Evolutionary conservation across 2,888 invertebrate species (phyloP).

Genomic region (Slavum lentiscoides): DNA sequence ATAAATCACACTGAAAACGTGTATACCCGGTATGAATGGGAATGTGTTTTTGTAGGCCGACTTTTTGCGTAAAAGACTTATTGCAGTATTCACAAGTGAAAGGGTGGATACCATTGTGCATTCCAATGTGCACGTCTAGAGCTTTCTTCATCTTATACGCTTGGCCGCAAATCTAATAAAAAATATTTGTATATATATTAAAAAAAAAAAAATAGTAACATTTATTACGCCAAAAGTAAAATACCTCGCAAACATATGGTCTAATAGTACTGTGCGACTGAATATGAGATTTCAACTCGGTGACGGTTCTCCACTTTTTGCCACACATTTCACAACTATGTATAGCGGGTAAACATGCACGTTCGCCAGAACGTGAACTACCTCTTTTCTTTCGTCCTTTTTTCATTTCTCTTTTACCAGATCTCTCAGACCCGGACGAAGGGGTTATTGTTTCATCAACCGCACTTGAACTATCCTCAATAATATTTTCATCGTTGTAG

Average conservation of each 20-base stretch:
- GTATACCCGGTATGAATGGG: conserved; percentile 55
- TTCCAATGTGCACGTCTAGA: conserved; percentile 55
- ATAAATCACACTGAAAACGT: conserved; percentile 56
- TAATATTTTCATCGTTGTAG: conserved; percentile 34
- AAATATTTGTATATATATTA: not conserved
- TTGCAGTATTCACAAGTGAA: conserved; percentile 55
- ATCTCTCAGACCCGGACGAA: conserved; percentile 46
- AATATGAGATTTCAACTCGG: conserved; percentile 55
- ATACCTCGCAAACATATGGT: conserved; percentile 55
- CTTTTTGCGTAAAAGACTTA: conserved; percentile 56
- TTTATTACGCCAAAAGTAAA: not conserved
- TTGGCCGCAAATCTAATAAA: conserved; percentile 54
- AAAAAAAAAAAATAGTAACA: not conserved
- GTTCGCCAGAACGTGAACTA: conserved; percentile 52
- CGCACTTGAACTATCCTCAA: conserved; percentile 42
- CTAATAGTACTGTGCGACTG: conserved; percentile 55
- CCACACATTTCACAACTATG: conserved; percentile 54
- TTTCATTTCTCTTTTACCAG: conserved; percentile 47
- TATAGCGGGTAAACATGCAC: conserved; percentile 55
- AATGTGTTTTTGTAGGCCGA: conserved; percentile 55
- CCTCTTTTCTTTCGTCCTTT: conserved; percentile 48
- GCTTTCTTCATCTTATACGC: conserved; percentile 56
- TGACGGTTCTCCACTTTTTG: conserved; percentile 55
- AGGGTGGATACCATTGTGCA: conserved; percentile 56
- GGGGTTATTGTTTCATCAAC: conserved; percentile 23